phyloP scores from a whole-genome alignment of 2,888 invertebrate species.

The Drosophila monieri region DNA sequence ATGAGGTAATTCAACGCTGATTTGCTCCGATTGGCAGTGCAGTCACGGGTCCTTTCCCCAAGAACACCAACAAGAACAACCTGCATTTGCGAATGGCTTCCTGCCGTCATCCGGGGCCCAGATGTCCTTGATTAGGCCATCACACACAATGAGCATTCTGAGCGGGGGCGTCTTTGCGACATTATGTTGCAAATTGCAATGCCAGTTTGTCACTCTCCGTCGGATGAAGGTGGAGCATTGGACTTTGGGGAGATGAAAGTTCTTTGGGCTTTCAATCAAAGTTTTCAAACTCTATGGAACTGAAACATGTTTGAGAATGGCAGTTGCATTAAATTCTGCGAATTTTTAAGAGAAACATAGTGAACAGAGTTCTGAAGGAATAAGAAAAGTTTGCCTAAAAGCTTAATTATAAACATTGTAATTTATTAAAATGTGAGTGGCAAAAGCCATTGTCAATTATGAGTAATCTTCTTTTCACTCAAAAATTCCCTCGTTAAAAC shows the following conservation, averaged over 20 bases:
- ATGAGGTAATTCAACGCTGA: slow-evolving; percentile 70
- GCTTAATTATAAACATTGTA: too few relatives aligned
- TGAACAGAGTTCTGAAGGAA: too few relatives aligned
- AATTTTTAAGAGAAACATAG: too few relatives aligned
- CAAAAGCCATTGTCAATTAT: too few relatives aligned
- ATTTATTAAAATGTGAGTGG: too few relatives aligned
- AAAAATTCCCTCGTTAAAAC: not conserved
- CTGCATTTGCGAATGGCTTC: slow-evolving; percentile 4
- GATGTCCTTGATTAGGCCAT: slow-evolving; percentile 61
- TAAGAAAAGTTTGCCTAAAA: too few relatives aligned
- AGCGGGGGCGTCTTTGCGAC: slow-evolving; percentile 36
- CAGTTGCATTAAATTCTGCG: too few relatives aligned
- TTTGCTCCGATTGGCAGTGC: slow-evolving; percentile 69
- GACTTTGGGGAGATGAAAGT: not conserved
- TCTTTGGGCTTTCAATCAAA: not conserved
- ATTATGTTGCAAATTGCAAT: slow-evolving; percentile 57
- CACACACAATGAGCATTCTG: slow-evolving; percentile 49
- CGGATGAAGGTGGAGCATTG: slow-evolving; percentile 1
- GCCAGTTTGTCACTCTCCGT: slow-evolving; percentile 46
- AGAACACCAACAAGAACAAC: slow-evolving; percentile 7
- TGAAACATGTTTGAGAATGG: too few relatives aligned
- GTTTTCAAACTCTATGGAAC: not conserved
- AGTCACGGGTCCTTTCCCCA: slow-evolving; percentile 53
- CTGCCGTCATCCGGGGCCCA: not conserved
- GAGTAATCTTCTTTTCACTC: not conserved